phyloP scores from a whole-genome alignment of 2,797 vertebrate genomes.

The Chaetodon trifasciatus region DNA sequence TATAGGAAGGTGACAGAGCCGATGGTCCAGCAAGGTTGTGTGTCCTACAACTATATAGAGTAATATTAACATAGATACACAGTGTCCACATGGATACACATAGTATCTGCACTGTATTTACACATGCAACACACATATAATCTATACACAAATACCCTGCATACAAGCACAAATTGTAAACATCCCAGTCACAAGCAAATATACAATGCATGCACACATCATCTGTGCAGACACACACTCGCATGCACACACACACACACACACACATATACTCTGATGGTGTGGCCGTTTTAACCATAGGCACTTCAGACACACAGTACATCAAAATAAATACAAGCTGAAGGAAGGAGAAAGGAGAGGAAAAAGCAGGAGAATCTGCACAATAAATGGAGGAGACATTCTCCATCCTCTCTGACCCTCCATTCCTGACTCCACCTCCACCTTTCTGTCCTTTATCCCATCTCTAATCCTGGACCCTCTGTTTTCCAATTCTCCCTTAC shows the following conservation, averaged over 20 bases:
- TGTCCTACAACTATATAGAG: no score
- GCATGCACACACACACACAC: conserved; percentile 1
- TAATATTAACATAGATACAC: not conserved
- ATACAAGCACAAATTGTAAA: conserved; percentile 29
- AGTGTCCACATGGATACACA: not conserved
- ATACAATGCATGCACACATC: conserved; percentile 23
- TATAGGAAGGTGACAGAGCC: no score
- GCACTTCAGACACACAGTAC: conserved; percentile 42
- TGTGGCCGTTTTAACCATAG: conserved; percentile 42
- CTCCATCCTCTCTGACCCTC: conserved; percentile 3
- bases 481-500: conserved; percentile 46
- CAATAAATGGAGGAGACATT: conserved; percentile 46
- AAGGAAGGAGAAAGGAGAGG: conserved; percentile 20
- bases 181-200: conserved; percentile 41
- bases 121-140: not conserved
- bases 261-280: conserved; percentile 17
- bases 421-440: conserved; percentile 13
- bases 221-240: conserved; percentile 21
- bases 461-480: not conserved
- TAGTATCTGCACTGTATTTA: not conserved
- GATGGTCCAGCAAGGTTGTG: no score
- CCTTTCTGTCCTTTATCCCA: not conserved
- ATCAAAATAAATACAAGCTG: conserved; percentile 53
- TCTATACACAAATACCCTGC: conserved; percentile 13
- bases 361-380: conserved; percentile 38